A percentile compares a stretch with the other conserved stretches of the same genome.
Evolutionary conservation across 2,113 vertebrate genomes (phyloP).

Genomic region (human (Homo sapiens)): GRCh38 chr2:59458001-59458500

Average conservation of each 20-base stretch:
- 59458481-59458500: background rate
- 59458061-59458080: background rate
- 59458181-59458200: background rate
- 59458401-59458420: background rate
- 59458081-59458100: background rate
- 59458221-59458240: background rate
- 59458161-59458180: background rate
- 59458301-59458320: background rate
- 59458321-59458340: background rate
- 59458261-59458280: background rate
- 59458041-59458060: background rate
- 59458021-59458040: background rate
- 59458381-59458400: background rate
- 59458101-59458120: background rate
- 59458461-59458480: background rate
- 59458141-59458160: background rate
- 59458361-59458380: background rate
- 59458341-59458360: background rate
- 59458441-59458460: background rate
- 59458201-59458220: background rate
- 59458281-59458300: background rate
- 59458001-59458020: background rate
- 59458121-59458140: background rate
- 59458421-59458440: background rate
- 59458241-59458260: slow-evolving; percentile 12